These are phyloP conservation scores for Scartelaos histophorus DNA, from an alignment of 2,113 vertebrate species.

Conservation along the genomic window DNA sequence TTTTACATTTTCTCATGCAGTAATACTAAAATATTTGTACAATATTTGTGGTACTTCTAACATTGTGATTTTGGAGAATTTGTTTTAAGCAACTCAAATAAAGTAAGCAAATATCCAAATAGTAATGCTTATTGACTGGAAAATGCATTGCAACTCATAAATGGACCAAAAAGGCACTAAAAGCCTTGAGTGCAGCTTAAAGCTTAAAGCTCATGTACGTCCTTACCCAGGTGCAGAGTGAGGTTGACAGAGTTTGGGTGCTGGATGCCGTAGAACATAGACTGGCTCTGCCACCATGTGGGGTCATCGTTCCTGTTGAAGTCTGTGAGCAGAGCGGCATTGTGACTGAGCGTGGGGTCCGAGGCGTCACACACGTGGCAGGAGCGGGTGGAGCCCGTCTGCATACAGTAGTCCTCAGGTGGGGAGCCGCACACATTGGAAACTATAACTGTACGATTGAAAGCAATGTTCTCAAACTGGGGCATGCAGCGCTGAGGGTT, in stretches of 20 bases:
- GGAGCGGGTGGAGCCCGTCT: constrained; percentile 80
- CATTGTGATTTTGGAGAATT: too few relatives aligned
- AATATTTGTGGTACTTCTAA: too few relatives aligned
- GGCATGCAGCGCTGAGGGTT: constrained; percentile 84
- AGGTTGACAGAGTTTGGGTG: constrained; percentile 88
- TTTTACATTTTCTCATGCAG: not conserved
- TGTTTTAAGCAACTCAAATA: too few relatives aligned
- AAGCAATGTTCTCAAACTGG: constrained; percentile 88
- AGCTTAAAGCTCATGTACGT: not conserved
- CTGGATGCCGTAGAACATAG: constrained; percentile 90
- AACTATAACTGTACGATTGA: constrained; percentile 73
- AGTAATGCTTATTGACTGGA: too few relatives aligned
- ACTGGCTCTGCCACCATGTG: constrained; percentile 98
- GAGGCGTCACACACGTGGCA: constrained; percentile 83
- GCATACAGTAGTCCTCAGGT: constrained; percentile 89
- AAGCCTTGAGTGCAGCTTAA: not conserved
- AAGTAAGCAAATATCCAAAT: too few relatives aligned
- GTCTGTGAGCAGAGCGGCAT: constrained; percentile 86
- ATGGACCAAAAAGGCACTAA: not conserved
- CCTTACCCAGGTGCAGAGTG: constrained; percentile 87
- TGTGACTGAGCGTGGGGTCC: constrained; percentile 78
- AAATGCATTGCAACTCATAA: too few relatives aligned
- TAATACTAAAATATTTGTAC: not conserved
- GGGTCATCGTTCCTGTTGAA: constrained; percentile 89
- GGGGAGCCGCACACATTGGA: constrained; percentile 86